These are phyloP conservation scores for Drosophila neonasuta DNA, from an alignment of 2,888 invertebrate species.

Conservation along the genomic window DNA sequence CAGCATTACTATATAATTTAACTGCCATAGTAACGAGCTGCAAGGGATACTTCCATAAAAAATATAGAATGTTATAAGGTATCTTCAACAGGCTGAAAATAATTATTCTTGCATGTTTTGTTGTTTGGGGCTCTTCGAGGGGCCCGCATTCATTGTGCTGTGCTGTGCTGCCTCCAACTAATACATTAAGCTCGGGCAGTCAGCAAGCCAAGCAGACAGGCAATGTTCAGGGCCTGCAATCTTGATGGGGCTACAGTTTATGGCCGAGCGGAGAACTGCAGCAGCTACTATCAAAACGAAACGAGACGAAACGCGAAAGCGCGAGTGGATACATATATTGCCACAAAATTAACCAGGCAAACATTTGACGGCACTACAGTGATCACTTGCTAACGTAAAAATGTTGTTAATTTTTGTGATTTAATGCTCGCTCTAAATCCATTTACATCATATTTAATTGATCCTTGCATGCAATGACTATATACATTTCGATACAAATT, in stretches of 20 bases:
- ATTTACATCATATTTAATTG: too few relatives aligned
- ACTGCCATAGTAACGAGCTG: slow-evolving; percentile 8
- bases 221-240: slow-evolving; percentile 18
- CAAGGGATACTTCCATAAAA: neutral
- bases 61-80: neutral
- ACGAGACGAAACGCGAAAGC: slow-evolving; percentile 11
- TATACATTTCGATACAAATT: too few relatives aligned
- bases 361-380: slow-evolving; percentile 26
- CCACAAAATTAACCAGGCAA: slow-evolving; percentile 34
- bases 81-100: slow-evolving; percentile 20
- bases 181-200: slow-evolving; percentile 13
- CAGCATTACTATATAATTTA: slow-evolving; percentile 4
- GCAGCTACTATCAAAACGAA: slow-evolving; percentile 11
- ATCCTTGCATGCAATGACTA: too few relatives aligned
- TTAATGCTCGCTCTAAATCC: too few relatives aligned
- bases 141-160: slow-evolving; percentile 25
- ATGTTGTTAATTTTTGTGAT: neutral
- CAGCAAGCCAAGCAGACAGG: neutral
- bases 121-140: slow-evolving; percentile 17
- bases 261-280: slow-evolving; percentile 13
- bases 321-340: slow-evolving; percentile 26
- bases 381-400: neutral
- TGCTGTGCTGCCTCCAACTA: slow-evolving; percentile 4
- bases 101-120: slow-evolving; percentile 25
- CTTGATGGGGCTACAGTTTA: slow-evolving; percentile 28